Evolutionary conservation across 2,797 vertebrate species (phyloP), one percentile per base, ranked within the genome.

Genomic region (Carapus acus): DNA sequence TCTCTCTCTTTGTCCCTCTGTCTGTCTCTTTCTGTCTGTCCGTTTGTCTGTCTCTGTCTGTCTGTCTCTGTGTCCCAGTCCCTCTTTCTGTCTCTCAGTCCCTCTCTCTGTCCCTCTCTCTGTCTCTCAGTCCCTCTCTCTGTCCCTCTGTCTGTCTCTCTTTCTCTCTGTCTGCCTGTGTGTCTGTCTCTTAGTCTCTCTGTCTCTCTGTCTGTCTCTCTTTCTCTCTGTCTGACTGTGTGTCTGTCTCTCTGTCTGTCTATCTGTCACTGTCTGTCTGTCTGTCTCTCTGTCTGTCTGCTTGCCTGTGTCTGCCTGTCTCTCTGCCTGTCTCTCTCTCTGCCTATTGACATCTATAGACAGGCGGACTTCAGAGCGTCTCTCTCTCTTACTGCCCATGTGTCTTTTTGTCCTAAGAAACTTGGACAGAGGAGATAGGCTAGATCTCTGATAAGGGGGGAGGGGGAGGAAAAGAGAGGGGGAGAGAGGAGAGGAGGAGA

Each of bases 201-300:
- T 31, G 21, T 17, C 12, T 13, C 8, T 13, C 6, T 47, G 16
- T 15, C 37, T 33, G 37, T 43, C 23, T 37, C 4, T 42, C 12
- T 7, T 65, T 62, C 47, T 22, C 21, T 12, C 22, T 34, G 52
- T 63, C 53, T 39, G 43, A 55, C 42, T 16, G 20, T 39, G 43
- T 56, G 42, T 34, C 13, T 31, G 21, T 17, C 12, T 13, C 8
- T 13, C 6, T 47, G 16, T 15, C 37, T 33, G 37, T 43, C 23
- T 37, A 12, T 42, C 12, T 7, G 14, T 33, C 29, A 18, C 29
- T 37, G 11, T 33, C 14, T 33, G 11, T 33, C 8, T 33, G 6
- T 11, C 8, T 33, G 31, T 33, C 31, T 33, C 23, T 29, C n/a
- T 2, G 9, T 4, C 42, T 19, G 41, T 6, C 41, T 43, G 44